A percentile compares a stretch with the other conserved stretches of the same genome.
Conservation (phyloP, 2,888 invertebrate species). For the Platycheirus rosarum region DNA sequence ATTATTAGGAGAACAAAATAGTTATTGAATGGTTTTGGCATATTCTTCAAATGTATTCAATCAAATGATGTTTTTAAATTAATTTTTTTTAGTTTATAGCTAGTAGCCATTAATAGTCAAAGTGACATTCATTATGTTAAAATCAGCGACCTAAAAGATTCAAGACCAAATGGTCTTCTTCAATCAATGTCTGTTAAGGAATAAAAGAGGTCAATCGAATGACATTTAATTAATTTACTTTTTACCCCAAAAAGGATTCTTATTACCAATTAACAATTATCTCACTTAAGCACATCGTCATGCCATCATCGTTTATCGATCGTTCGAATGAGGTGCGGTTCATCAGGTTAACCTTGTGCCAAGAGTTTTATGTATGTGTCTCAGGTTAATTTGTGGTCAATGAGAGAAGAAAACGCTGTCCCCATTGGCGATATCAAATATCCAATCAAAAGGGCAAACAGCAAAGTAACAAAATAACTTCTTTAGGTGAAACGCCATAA, state of each 20-base stretch:
- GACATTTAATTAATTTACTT: conserved; percentile 51
- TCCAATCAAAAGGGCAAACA: conserved; percentile 68
- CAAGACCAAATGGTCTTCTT: too few relatives aligned
- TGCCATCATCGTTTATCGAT: conserved; percentile 20
- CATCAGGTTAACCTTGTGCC: conserved; percentile 68
- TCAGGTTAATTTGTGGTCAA: conserved; percentile 63
- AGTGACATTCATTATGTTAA: too few relatives aligned
- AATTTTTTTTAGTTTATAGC: too few relatives aligned
- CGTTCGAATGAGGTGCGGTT: conserved; percentile 65
- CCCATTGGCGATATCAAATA: conserved; percentile 60
- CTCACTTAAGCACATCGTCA: conserved; percentile 43
- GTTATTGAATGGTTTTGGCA: too few relatives aligned
- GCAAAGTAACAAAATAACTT: conserved; percentile 52
- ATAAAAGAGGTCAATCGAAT: conserved; percentile 54
- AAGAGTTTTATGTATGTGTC: conserved; percentile 40
- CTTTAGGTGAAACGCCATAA: conserved; percentile 49
- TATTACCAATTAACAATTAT: too few relatives aligned
- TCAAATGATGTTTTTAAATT: too few relatives aligned
- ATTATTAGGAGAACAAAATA: too few relatives aligned
- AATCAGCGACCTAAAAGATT: too few relatives aligned
- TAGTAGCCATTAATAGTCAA: too few relatives aligned
- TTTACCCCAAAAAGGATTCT: conserved; percentile 43
- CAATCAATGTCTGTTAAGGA: neutral
- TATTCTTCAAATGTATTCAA: too few relatives aligned
- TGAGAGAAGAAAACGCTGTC: conserved; percentile 64